phyloP scores from a whole-genome alignment of 2,797 vertebrate species.

The Tapera naevia region DNA sequence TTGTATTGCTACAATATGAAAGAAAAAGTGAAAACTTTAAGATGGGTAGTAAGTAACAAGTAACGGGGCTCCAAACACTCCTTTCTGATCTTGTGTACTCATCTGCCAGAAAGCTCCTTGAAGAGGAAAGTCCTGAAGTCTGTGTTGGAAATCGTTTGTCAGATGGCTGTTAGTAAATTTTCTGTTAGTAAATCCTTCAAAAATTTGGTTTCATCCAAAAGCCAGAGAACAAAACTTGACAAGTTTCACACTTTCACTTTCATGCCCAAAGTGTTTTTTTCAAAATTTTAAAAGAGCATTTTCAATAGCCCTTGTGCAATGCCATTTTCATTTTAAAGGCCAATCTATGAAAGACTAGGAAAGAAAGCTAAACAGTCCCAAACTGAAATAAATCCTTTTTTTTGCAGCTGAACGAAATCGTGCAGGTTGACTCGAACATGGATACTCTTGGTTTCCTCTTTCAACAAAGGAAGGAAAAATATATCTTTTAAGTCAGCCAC shows the following conservation, averaged over 20 bases:
- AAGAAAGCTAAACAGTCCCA: not conserved
- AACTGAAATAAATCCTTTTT: not conserved
- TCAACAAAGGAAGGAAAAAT: not conserved
- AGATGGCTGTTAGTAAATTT: not conserved
- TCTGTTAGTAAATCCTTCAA: not conserved
- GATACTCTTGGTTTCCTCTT: not conserved
- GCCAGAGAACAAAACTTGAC: not conserved
- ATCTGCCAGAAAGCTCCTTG: not conserved
- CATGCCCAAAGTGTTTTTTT: not conserved
- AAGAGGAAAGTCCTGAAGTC: not conserved
- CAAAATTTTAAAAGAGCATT: not conserved
- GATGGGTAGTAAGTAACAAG: not conserved
- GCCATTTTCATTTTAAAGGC: not conserved
- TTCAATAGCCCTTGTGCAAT: not conserved
- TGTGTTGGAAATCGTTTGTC: not conserved
- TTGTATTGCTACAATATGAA: not conserved
- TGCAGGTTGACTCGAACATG: not conserved
- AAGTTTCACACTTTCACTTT: not conserved
- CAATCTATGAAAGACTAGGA: not conserved
- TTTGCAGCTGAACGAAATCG: not conserved
- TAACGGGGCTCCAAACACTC: not conserved
- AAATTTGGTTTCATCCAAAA: not conserved
- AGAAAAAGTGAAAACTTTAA: not conserved
- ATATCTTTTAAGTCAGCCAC: not conserved
- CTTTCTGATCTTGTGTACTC: not conserved